Evolutionary conservation across 2,888 invertebrate genomes (phyloP).

Genomic region (Nineta flava): DNA sequence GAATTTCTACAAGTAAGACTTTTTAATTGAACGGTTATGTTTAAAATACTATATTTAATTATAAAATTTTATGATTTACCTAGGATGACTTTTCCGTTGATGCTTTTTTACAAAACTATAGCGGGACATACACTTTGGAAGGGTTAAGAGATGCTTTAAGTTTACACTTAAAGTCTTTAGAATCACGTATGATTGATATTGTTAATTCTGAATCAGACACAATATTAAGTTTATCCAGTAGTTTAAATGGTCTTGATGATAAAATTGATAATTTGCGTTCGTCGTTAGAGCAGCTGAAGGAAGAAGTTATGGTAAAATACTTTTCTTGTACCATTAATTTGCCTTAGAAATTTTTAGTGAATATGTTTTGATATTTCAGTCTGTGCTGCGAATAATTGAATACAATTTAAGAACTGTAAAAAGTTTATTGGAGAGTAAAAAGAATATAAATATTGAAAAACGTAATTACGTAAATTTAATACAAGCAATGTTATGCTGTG

Average conservation of each 20-base stretch:
- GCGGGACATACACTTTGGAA: conserved; percentile 57
- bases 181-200: conserved; percentile 89
- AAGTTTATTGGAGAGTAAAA: conserved; percentile 4
- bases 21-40: not conserved
- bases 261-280: conserved; percentile 65
- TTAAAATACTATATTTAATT: not conserved
- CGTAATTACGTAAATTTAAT: conserved; percentile 1
- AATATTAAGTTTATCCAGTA: conserved; percentile 91
- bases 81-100: conserved; percentile 89
- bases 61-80: conserved; percentile 19
- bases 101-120: conserved; percentile 67
- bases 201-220: conserved; percentile 97
- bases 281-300: conserved; percentile 66
- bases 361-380: not conserved
- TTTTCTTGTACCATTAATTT: not conserved
- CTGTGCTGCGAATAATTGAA: not conserved
- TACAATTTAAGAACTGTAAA: not conserved
- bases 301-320: conserved; percentile 71
- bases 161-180: conserved; percentile 75
- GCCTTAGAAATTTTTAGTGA: not conserved
- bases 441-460: conserved; percentile 5
- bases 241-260: conserved; percentile 82
- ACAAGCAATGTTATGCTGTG: conserved; percentile 5
- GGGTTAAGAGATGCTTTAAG: conserved; percentile 80
- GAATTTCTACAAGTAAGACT: not conserved